Evolutionary conservation across 2,797 vertebrate species (phyloP), one percentile per base, ranked within the genome.

Genomic region (Ctenopoma kingsleyae): DNA sequence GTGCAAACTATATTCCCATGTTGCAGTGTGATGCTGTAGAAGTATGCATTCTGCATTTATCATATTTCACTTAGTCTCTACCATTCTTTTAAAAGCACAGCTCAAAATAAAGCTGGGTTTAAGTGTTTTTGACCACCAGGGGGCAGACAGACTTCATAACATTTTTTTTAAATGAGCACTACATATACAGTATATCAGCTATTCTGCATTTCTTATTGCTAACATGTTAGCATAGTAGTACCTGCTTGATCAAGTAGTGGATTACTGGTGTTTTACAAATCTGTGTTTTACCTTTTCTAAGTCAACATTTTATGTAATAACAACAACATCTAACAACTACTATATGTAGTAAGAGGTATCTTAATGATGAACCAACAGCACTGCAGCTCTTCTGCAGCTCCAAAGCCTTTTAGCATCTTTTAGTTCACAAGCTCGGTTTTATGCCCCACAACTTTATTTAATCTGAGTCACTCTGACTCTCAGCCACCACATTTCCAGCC

Each of bases 1-100:
- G 47, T 63, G 12, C 22, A 50, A 51, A 65, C 22, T 50, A 22
- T 44, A 23, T 44, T 56, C 10, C 44, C 30, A 15, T 27, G 12
- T 7, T 52, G 30, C 30, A 32, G 8, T 53, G 30, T 30, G 44
- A 11, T 35, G 12, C 36, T 25, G 7, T 9, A 27, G 17, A 38
- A 15, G 8, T 13, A 16, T 17, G 27, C 11, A 23, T 6, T 0
- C 49, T 32, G 12, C 15, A 67, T 19, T 9, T 46, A 2, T 19
- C 15, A n/a, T 8, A 44, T n/a, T 46, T 10, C 43, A 5, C 20
- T 30, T 4, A 35, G 23, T 38, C 10, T 27, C 23, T 8, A 51
- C 8, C 0, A 0, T 49, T 23, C 11, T 8, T 48, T 41, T 27
- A 10, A 0, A 67, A 35, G 9, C 35, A 3, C 2, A 12, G 15